Evolutionary conservation across 2,797 vertebrate species (phyloP).

Genomic region (Odontamblyopus lacepedii): DNA sequence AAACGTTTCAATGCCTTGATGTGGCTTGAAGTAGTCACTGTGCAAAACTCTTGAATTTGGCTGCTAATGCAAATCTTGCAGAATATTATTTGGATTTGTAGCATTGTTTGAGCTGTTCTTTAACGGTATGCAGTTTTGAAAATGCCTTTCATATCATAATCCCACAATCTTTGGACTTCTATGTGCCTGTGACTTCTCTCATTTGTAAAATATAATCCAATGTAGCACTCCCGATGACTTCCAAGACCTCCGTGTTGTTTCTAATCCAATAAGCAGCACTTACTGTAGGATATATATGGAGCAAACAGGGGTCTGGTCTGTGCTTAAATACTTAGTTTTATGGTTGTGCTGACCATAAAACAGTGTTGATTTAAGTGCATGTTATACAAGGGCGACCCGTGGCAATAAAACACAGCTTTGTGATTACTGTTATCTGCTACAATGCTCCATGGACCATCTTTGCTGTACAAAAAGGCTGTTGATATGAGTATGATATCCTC

Average conservation of each 20-base stretch:
- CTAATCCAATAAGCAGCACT: constrained; percentile 64
- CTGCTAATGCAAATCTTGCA: constrained; percentile 36
- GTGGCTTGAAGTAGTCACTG: constrained; percentile 23
- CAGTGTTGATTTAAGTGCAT: constrained; percentile 76
- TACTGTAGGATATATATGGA: constrained; percentile 44
- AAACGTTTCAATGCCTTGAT: constrained; percentile 25
- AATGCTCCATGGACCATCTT: constrained; percentile 61
- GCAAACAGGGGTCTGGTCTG: constrained; percentile 42
- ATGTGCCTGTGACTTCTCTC: constrained; percentile 50
- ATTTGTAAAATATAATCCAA: constrained; percentile 54
- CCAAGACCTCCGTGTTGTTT: constrained; percentile 42
- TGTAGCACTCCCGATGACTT: constrained; percentile 75
- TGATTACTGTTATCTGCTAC: constrained; percentile 60
- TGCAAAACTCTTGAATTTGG: constrained; percentile 28
- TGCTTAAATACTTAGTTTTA: constrained; percentile 70
- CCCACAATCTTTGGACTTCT: constrained; percentile 48
- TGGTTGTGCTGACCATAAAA: constrained; percentile 75
- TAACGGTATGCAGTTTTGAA: constrained; percentile 67
- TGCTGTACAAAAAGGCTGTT: constrained; percentile 70
- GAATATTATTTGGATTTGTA: constrained; percentile 65
- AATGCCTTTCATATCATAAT: constrained; percentile 60
- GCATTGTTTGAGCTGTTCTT: constrained; percentile 69
- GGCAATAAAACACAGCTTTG: constrained; percentile 78
- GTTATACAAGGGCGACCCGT: constrained; percentile 69
- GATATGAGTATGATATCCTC: constrained; percentile 47